Evolutionary conservation across 2,888 invertebrate genomes (phyloP), one percentile per base, ranked within the genome.

Genomic region (Stenichneumon culpator): DNA sequence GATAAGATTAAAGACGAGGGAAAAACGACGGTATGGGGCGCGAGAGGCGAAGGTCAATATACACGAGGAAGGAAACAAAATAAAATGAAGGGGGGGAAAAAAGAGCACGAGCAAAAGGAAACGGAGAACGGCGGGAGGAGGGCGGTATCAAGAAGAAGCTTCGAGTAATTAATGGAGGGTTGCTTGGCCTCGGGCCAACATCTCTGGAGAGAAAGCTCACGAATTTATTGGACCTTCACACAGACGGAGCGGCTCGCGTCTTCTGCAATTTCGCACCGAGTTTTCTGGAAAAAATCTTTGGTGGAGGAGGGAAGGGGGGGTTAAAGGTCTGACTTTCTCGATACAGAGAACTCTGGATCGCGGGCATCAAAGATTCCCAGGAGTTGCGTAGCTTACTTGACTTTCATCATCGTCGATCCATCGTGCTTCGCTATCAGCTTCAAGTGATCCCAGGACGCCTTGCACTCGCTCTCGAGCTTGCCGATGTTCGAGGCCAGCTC

Each of bases 391-490:
- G 16, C 95, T 94, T 93, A 96, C 96, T 98, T 99, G 83, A 97
- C 97, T 94, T 98, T 99, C 94, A 98, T 96, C 94, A 98, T 97
- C 22, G 97, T 97, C 3, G 97, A 96, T 74, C 97, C 97, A 93
- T 99, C 99, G 94, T 99, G 99, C 94, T 99, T 99, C 19, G 98
- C 97, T 86, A 99, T 98, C 63, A 98, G 96, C 94, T 99, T 98
- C 93, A 99, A 96, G 93, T 99, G 97, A 94, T 99, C 99, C 98
- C 99, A 99, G 0, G 99, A 99, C 0, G 98, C 97, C 93, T 99
- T 99, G 95, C 99, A 99, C 94, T 99, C 99, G 25, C 96, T 95
- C 94, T 99, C 99, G 92, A 99, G 95, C 92, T 98, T 97, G 79
- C 96, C 95, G 74, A 99, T 96, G 94, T 98, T 99, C 79, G 96